Conservation (phyloP, 2,113 vertebrate genomes). For the Antechinus stuartii region DNA sequence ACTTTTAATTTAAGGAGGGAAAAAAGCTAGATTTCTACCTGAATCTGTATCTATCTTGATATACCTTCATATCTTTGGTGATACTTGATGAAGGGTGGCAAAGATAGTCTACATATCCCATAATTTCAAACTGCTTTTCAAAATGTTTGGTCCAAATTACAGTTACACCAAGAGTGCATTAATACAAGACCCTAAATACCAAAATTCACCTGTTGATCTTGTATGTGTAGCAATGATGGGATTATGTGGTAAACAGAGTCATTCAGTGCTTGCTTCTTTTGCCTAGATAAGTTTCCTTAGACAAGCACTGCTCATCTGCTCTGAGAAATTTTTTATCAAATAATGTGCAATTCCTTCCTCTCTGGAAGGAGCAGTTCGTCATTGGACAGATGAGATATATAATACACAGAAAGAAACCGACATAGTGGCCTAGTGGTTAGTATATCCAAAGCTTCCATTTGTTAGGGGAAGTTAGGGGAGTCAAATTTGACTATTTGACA, state of each 20-base stretch:
- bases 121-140: background rate
- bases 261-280: background rate
- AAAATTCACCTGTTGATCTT: background rate
- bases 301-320: background rate
- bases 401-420: too few species aligned
- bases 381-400: too few species aligned
- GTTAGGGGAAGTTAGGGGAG: too few species aligned
- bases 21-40: background rate
- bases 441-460: too few species aligned
- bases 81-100: background rate
- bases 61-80: background rate
- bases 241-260: background rate
- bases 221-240: background rate
- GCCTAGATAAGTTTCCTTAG: background rate
- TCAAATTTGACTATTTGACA: too few species aligned
- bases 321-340: background rate
- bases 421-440: too few species aligned
- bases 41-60: background rate
- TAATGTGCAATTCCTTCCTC: too few species aligned
- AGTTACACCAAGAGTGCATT: background rate
- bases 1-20: background rate
- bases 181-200: background rate
- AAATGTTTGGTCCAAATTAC: background rate
- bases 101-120: background rate
- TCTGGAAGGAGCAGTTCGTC: too few species aligned